Percentiles rank a stretch among this genome's conserved stretches.
These are phyloP conservation scores for Arge pagana DNA, from an alignment of 2,888 invertebrate genomes.

Conservation along the genomic window DNA sequence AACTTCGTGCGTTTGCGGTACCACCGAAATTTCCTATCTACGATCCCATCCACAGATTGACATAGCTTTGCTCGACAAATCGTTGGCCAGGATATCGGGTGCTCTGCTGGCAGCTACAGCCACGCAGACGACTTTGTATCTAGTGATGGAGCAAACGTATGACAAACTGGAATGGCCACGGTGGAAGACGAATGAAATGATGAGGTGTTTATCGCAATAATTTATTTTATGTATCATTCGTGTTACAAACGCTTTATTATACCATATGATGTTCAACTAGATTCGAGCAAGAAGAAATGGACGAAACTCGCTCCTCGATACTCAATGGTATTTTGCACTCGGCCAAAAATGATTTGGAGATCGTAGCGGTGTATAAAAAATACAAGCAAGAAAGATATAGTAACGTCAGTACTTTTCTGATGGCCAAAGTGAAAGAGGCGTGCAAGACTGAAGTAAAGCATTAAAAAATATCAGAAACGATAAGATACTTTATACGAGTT, in stretches of 20 bases:
- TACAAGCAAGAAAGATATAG: constrained; percentile 36
- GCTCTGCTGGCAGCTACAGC: constrained; percentile 35
- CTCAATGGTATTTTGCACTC: constrained; percentile 30
- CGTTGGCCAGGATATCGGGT: constrained; percentile 29
- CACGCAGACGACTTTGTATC: constrained; percentile 34
- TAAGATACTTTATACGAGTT: too few species aligned
- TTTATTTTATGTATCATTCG: too few species aligned
- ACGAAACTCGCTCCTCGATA: constrained; percentile 26
- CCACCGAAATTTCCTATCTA: too few species aligned
- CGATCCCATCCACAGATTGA: too few species aligned
- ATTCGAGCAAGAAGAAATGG: constrained; percentile 29
- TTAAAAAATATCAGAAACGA: too few species aligned
- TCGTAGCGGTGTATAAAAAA: constrained; percentile 38
- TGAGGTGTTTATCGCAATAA: background rate
- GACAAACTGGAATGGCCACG: too few species aligned
- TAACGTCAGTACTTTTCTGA: constrained; percentile 1
- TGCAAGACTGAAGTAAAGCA: too few species aligned
- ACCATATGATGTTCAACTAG: too few species aligned
- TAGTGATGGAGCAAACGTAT: constrained; percentile 27
- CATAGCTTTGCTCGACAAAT: constrained; percentile 39
- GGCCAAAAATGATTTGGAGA: constrained; percentile 9
- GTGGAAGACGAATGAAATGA: constrained; percentile 2
- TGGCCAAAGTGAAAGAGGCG: background rate
- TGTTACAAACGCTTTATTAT: too few species aligned
- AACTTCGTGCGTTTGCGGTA: too few species aligned